A percentile compares a stretch with the other conserved stretches of the same genome.
Conservation (phyloP, 2,113 vertebrate species). For the Istiophorus platypterus region DNA sequence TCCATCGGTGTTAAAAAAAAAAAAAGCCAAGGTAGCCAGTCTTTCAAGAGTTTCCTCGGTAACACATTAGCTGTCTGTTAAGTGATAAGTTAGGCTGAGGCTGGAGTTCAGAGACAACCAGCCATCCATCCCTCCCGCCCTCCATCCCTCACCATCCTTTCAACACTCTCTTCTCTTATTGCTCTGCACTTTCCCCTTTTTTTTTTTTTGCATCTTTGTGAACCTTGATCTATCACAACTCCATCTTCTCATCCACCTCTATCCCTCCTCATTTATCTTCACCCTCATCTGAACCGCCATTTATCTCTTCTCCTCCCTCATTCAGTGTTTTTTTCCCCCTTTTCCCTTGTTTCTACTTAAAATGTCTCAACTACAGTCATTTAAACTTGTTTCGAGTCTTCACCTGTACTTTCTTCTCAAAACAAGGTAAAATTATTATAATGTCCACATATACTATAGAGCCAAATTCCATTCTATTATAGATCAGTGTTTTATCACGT, state of each 20-base stretch:
- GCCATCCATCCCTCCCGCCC: constrained; percentile 38
- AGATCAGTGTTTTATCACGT: neutral
- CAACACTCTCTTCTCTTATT: constrained; percentile 42
- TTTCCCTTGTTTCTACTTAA: neutral
- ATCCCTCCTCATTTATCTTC: constrained; percentile 45
- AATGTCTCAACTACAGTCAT: constrained; percentile 27
- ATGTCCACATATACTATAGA: too few relatives aligned
- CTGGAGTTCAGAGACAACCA: constrained; percentile 50
- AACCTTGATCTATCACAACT: constrained; percentile 49
- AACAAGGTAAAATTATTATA: too few relatives aligned
- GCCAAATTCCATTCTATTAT: too few relatives aligned
- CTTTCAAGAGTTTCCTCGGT: constrained; percentile 61
- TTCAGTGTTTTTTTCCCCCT: neutral
- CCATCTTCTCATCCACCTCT: constrained; percentile 40
- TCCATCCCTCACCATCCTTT: constrained; percentile 45
- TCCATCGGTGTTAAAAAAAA: constrained; percentile 43
- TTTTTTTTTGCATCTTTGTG: constrained; percentile 47
- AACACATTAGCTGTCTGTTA: constrained; percentile 49
- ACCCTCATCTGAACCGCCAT: constrained; percentile 7
- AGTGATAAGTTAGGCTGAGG: constrained; percentile 58
- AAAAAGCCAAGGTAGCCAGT: constrained; percentile 35
- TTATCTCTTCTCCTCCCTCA: constrained; percentile 16
- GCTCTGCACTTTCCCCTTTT: constrained; percentile 33
- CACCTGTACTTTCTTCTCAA: too few relatives aligned
- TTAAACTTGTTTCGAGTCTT: constrained; percentile 6